Evolutionary conservation across 1,140 invertebrate genomes (phyloP).

Genomic region (Drosophila murphyi): DNA sequence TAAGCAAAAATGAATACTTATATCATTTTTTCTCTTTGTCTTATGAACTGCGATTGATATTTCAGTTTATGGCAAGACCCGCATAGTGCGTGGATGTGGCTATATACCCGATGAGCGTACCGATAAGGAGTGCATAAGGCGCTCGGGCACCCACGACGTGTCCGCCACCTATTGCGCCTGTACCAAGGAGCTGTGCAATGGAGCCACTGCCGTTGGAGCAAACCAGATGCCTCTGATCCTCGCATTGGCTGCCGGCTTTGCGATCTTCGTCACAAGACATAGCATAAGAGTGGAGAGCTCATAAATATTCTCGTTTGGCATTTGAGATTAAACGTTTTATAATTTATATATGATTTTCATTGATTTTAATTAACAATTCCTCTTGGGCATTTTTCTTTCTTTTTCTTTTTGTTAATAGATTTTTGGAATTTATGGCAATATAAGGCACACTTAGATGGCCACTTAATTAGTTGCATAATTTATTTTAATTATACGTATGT

Average conservation of each 20-base stretch:
- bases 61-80: conserved; percentile 89
- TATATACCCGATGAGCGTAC: conserved; percentile 88
- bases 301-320: conserved; percentile 55
- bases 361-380: conserved; percentile 7
- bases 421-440: conserved; percentile 17
- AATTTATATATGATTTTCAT: conserved; percentile 7
- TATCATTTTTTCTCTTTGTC: no score
- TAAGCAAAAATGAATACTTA: not conserved
- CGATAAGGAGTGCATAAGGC: conserved; percentile 87
- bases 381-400: not conserved
- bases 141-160: conserved; percentile 90
- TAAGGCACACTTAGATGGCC: conserved; percentile 1
- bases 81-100: conserved; percentile 91
- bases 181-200: conserved; percentile 90
- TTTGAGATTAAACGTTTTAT: conserved; percentile 21
- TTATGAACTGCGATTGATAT: not conserved
- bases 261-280: conserved; percentile 59
- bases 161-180: conserved; percentile 91
- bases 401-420: conserved; percentile 1
- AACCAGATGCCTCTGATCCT: conserved; percentile 47
- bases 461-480: conserved; percentile 51
- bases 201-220: conserved; percentile 69
- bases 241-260: conserved; percentile 42
- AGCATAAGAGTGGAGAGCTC: conserved; percentile 68
- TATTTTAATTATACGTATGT: conserved; percentile 48